Base-by-base conservation (phyloP, 2,888 invertebrate species). In the Apotomis capreana region DNA sequence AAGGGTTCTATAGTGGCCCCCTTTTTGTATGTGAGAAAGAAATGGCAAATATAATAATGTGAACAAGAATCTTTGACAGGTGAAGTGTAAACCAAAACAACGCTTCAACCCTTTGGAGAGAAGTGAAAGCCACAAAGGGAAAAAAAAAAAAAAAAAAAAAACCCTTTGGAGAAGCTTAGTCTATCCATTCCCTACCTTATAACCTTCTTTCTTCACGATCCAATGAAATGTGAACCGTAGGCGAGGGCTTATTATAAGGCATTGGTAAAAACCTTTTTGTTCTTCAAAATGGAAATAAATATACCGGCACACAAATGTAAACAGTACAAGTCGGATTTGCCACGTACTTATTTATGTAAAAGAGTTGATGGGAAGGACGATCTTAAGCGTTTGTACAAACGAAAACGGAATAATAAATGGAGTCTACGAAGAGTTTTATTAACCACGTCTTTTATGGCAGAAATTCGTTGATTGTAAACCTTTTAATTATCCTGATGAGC, bases 31-130 rank as follows among this genome's bases (percentile, higher is more conserved):
- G 26, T 15, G 13, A 60, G 15, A 60, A 61, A 44, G 54, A 40
- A 44, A 60, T 54, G 60, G 54, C 12, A 54, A 9, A n/a, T 54
- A 60, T 9, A 61, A 54, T 46, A 61, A 68, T 61, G 54, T 68
- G 60, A 68, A 60, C 54, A 61, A 36, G 26, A 64, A 64, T 44
- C 37, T 64, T 64, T 64, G 64, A 64, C 55, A 64, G 52, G 61
- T 54, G 26, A 61, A 10, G 13, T 36, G 12, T 68, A 15, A 36
- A 12, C 60, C 8, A 68, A 13, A 61, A 61, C 60, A 54, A 46
- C 46, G 68, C n/a, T 26, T 52, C 52, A 60, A 68, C 60, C 60
- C 54, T 26, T 55, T 68, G 13, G 44, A 52, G 52, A 40, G 60
- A 40, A 40, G 40, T 52, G 5, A 54, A 37, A 36, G 64, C 44